Percentiles rank a stretch among this genome's conserved stretches.
phyloP scores from a whole-genome alignment of 2,113 vertebrate species.

The Corapipo altera region DNA sequence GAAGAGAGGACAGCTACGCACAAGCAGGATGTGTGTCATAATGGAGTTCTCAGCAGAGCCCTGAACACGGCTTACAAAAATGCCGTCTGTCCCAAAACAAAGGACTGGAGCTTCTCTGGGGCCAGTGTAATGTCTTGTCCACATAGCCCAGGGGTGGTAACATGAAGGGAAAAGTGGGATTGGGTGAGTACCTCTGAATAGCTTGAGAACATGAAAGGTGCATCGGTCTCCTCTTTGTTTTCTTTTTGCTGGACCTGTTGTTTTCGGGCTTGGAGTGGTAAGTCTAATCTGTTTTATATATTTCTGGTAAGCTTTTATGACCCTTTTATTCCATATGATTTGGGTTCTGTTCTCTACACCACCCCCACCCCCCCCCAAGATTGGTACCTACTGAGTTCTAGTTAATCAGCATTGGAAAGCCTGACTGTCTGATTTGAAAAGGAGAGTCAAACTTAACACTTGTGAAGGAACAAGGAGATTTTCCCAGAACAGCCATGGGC shows the following conservation, averaged over 20 bases:
- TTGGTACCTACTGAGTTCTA: not conserved
- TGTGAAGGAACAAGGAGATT: not conserved
- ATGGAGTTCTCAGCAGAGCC: not conserved
- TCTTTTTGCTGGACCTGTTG: not conserved
- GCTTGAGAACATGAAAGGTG: not conserved
- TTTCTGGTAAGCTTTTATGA: not conserved
- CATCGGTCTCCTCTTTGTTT: not conserved
- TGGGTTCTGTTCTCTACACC: not conserved
- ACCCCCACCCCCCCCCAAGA: accelerated
- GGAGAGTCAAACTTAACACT: not conserved
- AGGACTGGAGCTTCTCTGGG: not conserved
- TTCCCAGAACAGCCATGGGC: not conserved
- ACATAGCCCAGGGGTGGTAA: not conserved
- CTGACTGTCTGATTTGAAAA: not conserved
- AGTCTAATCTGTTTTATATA: accelerated
- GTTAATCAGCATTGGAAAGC: not conserved
- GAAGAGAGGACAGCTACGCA: not conserved
- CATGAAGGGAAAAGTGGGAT: not conserved
- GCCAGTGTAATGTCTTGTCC: accelerated
- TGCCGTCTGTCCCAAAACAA: not conserved
- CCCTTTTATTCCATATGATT: not conserved
- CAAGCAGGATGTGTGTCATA: not conserved
- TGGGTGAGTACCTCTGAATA: not conserved
- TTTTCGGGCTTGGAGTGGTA: not conserved
- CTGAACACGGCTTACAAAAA: not conserved